These are phyloP conservation scores for Anthophora plumipes DNA, from an alignment of 2,888 invertebrate species.

Conservation along the genomic window DNA sequence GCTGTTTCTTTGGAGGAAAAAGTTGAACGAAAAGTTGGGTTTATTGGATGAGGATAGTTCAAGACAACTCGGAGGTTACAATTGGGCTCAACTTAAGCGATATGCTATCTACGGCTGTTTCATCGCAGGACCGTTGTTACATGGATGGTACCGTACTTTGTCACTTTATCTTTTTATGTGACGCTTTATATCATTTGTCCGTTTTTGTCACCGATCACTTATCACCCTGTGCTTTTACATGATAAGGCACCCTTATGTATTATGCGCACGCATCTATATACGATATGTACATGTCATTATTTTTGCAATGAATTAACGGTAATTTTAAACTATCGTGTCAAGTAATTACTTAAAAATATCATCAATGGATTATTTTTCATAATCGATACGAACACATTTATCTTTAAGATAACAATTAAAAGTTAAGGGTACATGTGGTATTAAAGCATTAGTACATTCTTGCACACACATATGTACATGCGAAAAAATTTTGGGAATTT, in stretches of 20 bases:
- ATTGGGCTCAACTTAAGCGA: slow-evolving; percentile 79
- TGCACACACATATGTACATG: no score
- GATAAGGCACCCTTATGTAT: slow-evolving; percentile 16
- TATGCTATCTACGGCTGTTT: slow-evolving; percentile 79
- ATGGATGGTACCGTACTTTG: slow-evolving; percentile 75
- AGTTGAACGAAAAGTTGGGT: slow-evolving; percentile 61
- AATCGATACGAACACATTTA: neutral
- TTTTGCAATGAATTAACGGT: slow-evolving; percentile 5
- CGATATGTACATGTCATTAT: neutral
- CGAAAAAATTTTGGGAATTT: no score
- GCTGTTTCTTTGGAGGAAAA: slow-evolving; percentile 37
- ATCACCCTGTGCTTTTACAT: slow-evolving; percentile 21
- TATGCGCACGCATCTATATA: neutral
- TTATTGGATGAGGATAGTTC: slow-evolving; percentile 59
- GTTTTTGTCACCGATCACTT: slow-evolving; percentile 29
- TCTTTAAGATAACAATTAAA: neutral
- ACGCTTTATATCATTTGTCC: slow-evolving; percentile 24
- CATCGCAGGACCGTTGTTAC: slow-evolving; percentile 79
- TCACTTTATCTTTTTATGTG: slow-evolving; percentile 15
- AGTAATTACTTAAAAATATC: neutral
- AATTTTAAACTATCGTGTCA: neutral
- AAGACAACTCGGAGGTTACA: slow-evolving; percentile 64
- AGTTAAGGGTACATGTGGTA: neutral
- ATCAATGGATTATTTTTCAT: neutral
- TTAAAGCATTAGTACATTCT: neutral